Conservation (phyloP, 2,888 invertebrate species). For the Andrena fulva region DNA sequence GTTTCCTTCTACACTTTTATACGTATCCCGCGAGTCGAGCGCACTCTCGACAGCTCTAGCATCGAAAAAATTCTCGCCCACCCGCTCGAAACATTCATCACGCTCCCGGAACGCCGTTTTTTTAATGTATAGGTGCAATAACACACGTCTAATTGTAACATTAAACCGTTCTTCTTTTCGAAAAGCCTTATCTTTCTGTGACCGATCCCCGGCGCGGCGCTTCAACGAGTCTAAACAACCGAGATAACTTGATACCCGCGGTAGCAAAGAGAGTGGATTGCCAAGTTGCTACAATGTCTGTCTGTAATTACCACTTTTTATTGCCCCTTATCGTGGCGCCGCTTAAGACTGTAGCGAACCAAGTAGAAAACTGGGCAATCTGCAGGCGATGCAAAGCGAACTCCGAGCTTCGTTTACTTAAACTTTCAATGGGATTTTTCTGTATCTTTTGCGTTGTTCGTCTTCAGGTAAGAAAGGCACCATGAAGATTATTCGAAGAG, state of each 20-base stretch:
- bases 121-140: slow-evolving; percentile 53
- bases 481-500: neutral
- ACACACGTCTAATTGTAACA: slow-evolving; percentile 69
- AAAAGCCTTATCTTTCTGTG: slow-evolving; percentile 5
- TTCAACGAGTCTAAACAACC: neutral
- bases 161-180: slow-evolving; percentile 13
- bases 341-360: neutral
- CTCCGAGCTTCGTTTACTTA: no score
- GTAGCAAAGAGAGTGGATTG: neutral
- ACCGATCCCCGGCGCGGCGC: neutral
- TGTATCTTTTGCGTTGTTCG: neutral
- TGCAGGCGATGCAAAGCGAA: no score
- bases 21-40: slow-evolving; percentile 9
- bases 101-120: slow-evolving; percentile 24
- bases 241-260: neutral
- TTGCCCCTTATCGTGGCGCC: neutral
- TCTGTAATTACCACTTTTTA: neutral
- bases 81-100: neutral
- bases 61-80: neutral
- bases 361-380: neutral
- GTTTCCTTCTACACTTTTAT: slow-evolving; percentile 57
- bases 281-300: neutral
- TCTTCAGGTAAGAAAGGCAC: neutral
- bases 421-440: neutral
- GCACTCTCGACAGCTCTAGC: neutral